Base-by-base conservation (phyloP, 2,888 invertebrate species). In the Ditylenchus weischeri region DNA sequence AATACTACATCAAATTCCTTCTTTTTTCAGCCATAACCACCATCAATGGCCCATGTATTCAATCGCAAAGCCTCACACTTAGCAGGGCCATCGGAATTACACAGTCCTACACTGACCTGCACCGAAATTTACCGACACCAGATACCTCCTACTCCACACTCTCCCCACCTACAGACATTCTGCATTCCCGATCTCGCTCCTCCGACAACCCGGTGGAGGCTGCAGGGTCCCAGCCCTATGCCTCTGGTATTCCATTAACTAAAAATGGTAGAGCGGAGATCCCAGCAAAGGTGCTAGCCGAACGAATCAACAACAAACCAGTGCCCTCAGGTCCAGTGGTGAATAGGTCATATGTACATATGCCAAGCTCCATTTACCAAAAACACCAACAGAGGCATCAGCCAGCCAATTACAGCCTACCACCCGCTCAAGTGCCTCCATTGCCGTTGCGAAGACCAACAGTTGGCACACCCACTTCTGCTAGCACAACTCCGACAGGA, bases 71-170 rank as follows among this genome's bases (percentile, higher is more conserved):
- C 43, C 43, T 43, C 2, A 43, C 43, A 43, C 29, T 54, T 7
- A 54, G 54, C 54, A 11, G 54, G n/a, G 8, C 54, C 21, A 21
- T 29, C 10, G 54, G 54, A 21, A 21, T 54, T 13, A 54, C 54
- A 23, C 54, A 54, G 29, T 54, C 54, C 11, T 54, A 54, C 54
- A 54, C 54, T n/a, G 54, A 54, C 54, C 54, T 54, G 10, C 54
- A 54, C 7, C 54, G 54, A 11, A 54, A 29, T 54, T 23, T 29
- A 7, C 23, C 54, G 23, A 11, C 54, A 5, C n/a, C 54, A 23
- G 54, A 54, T 54, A 10, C 54, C n/a, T 21, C 54, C 11, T 54
- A 21, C 21, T 15, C 23, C 29, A 54, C 54, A 1, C n/a, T 54
- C 15, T 54, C 21, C 4, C 54, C 54, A 54, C 54, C 54, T 13